A percentile compares a stretch with the other conserved stretches of the same genome.
Conservation (phyloP, 2,888 invertebrate genomes). For the Perdita meconis region DNA sequence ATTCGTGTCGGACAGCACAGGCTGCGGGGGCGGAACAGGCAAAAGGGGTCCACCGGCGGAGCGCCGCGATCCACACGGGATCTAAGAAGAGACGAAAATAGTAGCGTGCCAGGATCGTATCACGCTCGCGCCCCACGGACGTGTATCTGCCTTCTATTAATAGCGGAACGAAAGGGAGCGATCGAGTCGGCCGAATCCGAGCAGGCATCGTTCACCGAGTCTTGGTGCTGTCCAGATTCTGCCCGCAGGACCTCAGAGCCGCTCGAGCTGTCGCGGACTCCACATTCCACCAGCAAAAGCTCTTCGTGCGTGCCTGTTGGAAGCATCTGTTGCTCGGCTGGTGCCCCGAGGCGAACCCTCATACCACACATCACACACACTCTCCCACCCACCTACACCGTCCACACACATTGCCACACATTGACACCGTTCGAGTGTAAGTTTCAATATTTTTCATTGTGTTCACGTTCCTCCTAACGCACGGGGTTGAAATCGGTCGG, state of each 20-base stretch:
- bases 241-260: slow-evolving; percentile 86
- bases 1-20: slow-evolving; percentile 19
- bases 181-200: slow-evolving; percentile 54
- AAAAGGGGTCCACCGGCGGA: slow-evolving; percentile 40
- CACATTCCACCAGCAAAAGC: slow-evolving; percentile 87
- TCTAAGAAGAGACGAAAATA: slow-evolving; percentile 70
- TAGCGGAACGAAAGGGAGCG: slow-evolving; percentile 64
- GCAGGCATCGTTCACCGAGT: slow-evolving; percentile 65
- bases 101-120: slow-evolving; percentile 73
- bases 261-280: slow-evolving; percentile 89
- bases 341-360: slow-evolving; percentile 71
- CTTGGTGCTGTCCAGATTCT: slow-evolving; percentile 78
- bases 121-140: slow-evolving; percentile 66
- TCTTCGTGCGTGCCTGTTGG: slow-evolving; percentile 74
- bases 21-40: slow-evolving; percentile 36
- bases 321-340: slow-evolving; percentile 73
- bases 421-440: slow-evolving; percentile 83
- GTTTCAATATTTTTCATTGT: slow-evolving; percentile 52
- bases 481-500: neutral
- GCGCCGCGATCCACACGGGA: slow-evolving; percentile 40
- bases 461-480: neutral
- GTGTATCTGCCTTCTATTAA: slow-evolving; percentile 69
- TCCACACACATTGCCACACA: slow-evolving; percentile 59
- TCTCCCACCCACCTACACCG: slow-evolving; percentile 53
- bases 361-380: slow-evolving; percentile 51